A percentile compares a stretch with the other conserved stretches of the same genome.
Conservation (phyloP, 2,113 vertebrate genomes). For the Epinephelus fuscoguttatus region DNA sequence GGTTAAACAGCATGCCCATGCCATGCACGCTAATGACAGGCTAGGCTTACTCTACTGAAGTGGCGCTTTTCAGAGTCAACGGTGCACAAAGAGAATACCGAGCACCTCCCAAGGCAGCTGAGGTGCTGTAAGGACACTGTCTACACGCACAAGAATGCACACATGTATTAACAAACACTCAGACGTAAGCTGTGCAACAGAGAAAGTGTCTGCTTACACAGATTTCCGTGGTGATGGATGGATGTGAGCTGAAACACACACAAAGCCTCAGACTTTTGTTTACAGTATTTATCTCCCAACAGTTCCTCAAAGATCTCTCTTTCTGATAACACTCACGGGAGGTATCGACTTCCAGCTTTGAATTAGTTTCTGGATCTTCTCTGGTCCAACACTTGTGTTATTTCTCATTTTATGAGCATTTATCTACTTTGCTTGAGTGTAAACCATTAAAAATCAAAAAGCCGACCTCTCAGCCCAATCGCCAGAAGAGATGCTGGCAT, state of each 20-base stretch:
- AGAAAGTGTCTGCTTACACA: slow-evolving; percentile 46
- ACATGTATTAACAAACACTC: slow-evolving; percentile 49
- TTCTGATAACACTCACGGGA: slow-evolving; percentile 33
- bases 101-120: slow-evolving; percentile 59
- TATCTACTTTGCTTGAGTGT: not conserved
- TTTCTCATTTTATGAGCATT: slow-evolving; percentile 28
- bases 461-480: not conserved
- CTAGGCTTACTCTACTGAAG: slow-evolving; percentile 76
- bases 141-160: slow-evolving; percentile 54
- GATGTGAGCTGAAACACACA: slow-evolving; percentile 32
- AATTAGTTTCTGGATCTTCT: slow-evolving; percentile 31
- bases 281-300: slow-evolving; percentile 36
- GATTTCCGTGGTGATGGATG: slow-evolving; percentile 28
- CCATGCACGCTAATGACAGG: slow-evolving; percentile 81
- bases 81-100: slow-evolving; percentile 53
- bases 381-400: not conserved
- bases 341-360: slow-evolving; percentile 30
- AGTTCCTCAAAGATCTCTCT: slow-evolving; percentile 31
- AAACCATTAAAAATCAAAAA: slow-evolving; percentile 13
- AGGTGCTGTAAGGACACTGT: slow-evolving; percentile 75
- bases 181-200: slow-evolving; percentile 23
- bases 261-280: slow-evolving; percentile 30
- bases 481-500: no score
- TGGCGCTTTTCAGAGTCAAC: slow-evolving; percentile 73
- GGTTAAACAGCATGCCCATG: slow-evolving; percentile 79